Conservation (phyloP, 2,113 vertebrate genomes). For the Ifrita kowaldi region DNA sequence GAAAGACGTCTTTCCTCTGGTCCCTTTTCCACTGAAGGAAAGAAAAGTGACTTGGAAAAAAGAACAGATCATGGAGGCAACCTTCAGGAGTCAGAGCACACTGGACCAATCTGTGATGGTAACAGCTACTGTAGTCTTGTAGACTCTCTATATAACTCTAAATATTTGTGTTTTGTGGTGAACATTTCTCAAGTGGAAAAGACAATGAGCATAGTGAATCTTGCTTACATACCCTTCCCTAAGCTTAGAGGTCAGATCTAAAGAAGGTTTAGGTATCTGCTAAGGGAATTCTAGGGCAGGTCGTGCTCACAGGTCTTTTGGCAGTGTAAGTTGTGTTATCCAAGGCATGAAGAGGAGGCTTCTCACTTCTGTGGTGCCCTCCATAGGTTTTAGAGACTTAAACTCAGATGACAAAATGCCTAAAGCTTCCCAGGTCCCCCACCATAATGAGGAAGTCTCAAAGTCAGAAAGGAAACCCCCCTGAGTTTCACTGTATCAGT, state of each 20-base stretch:
- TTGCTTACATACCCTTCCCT: not conserved
- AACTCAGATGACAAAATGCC: not conserved
- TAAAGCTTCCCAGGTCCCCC: not conserved
- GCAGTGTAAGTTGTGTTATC: not conserved
- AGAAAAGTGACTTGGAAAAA: not conserved
- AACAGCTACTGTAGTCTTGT: not conserved
- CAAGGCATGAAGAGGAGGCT: not conserved
- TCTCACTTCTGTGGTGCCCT: not conserved
- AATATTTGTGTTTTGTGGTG: not conserved
- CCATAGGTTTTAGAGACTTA: not conserved
- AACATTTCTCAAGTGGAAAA: not conserved
- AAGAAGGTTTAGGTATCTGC: not conserved
- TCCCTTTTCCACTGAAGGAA: not conserved
- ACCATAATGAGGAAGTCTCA: not conserved
- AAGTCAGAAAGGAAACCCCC: not conserved
- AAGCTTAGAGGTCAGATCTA: not conserved
- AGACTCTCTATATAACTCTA: not conserved
- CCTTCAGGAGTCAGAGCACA: not conserved
- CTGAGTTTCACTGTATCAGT: not conserved
- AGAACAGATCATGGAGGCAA: not conserved
- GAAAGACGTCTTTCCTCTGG: not conserved
- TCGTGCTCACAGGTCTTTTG: not conserved
- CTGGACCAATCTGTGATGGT: not conserved
- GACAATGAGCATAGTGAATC: not conserved
- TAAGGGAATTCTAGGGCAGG: not conserved